Conservation (phyloP, 2,797 vertebrate genomes). For the Vespertilio murinus region DNA sequence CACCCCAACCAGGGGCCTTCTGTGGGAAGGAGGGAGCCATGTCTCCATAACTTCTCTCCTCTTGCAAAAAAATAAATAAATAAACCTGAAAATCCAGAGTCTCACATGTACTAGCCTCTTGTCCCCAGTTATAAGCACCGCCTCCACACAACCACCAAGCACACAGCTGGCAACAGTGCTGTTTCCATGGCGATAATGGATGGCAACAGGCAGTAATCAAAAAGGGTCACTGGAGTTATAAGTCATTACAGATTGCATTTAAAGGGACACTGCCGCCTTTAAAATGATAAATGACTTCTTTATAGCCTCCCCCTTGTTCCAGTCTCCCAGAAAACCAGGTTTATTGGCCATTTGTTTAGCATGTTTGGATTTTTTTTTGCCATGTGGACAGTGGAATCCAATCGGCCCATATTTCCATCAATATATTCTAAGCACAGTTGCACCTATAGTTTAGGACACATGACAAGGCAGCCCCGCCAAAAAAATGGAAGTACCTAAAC, state of each 20-base stretch:
- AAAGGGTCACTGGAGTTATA: constrained; percentile 72
- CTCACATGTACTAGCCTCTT: constrained; percentile 28
- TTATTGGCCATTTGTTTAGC: constrained; percentile 5
- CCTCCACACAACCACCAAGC: constrained; percentile 52
- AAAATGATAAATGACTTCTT: constrained; percentile 58
- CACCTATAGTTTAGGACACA: not conserved
- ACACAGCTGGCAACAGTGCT: constrained; percentile 73
- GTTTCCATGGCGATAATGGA: constrained; percentile 79
- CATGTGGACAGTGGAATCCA: not conserved
- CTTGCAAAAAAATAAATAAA: not conserved
- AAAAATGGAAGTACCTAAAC: not conserved
- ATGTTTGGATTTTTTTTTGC: not conserved
- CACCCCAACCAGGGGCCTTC: not conserved
- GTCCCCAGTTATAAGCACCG: constrained; percentile 26
- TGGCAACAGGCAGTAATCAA: constrained; percentile 76
- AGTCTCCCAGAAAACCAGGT: not conserved
- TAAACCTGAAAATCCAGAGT: constrained; percentile 28
- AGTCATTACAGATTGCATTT: constrained; percentile 76
- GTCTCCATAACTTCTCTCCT: constrained; percentile 1
- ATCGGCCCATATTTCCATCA: not conserved
- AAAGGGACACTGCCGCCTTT: constrained; percentile 67
- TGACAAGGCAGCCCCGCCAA: not conserved
- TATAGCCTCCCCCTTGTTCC: not conserved
- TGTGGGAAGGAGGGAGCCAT: not conserved
- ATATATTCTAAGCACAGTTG: not conserved